Base-by-base conservation (phyloP, 2,888 invertebrate genomes). In the Andrena bucephala region DNA sequence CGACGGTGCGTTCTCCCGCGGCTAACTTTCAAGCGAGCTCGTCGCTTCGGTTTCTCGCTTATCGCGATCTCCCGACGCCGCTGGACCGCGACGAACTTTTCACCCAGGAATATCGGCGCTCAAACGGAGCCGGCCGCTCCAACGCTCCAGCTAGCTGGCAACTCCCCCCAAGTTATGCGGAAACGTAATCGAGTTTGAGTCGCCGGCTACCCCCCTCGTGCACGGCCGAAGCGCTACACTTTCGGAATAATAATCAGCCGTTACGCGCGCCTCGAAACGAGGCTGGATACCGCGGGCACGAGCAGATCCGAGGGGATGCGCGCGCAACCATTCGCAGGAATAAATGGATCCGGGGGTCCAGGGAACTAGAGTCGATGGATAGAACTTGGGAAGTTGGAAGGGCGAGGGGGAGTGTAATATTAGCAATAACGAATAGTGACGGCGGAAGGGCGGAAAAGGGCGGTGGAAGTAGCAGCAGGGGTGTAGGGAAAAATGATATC, bases 141-240 rank as follows among this genome's bases (percentile, higher is more conserved):
- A 69, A 48, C 48, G 74, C 57, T 57, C 57, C 27, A 24, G 57
- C 54, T 68, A 71, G 59, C 57, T n/a, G 57, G 66, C 77, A 52
- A 7, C 50, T 54, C 73, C 71, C 48, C 80, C 57, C 72, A 83
- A 89, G 83, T 89, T 89, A 83, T 85, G 84, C 88, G 81, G 83
- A 83, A 84, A 76, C 88, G 85, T 87, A 85, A 84, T 87, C 84
- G 84, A 89, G 86, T 89, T 89, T 85, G 87, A 90, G 86, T 85
- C 85, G 85, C 73, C 83, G 81, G 67, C 50, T 57, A 36, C 62
- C 48, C 20, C 16, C 52, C 33, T 27, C 31, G 48, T 85, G 81
- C 84, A 83, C 85, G 85, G 83, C 77, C 87, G 86, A 83, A 78
- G 86, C 88, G 90, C 87, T 90, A 88, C 90, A 91, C 90, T 91